These are phyloP conservation scores for Oncorhynchus tshawytscha DNA, from an alignment of 2,113 vertebrate species.

Conservation along the genomic window DNA sequence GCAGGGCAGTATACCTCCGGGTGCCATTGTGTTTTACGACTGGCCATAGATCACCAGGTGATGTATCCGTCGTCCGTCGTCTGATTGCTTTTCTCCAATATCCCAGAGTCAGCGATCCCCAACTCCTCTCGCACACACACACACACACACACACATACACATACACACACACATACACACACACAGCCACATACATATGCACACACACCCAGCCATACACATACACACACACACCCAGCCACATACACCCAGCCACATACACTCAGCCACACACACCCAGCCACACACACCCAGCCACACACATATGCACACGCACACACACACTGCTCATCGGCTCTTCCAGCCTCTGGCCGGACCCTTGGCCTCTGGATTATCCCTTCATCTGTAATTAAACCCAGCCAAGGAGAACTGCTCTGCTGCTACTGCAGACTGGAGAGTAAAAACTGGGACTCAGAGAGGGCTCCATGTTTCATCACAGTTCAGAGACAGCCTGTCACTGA, in stretches of 20 bases:
- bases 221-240: too few relatives aligned
- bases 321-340: not conserved
- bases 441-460: not conserved
- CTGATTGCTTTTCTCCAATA: conserved; percentile 43
- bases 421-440: not conserved
- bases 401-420: conserved; percentile 10
- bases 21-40: conserved; percentile 44
- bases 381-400: conserved; percentile 60
- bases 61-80: conserved; percentile 4
- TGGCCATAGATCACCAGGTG: conserved; percentile 41
- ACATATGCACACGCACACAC: too few relatives aligned
- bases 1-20: conserved; percentile 18
- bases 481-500: not conserved
- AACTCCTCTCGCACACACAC: too few relatives aligned
- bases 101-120: conserved; percentile 31
- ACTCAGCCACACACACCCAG: too few relatives aligned
- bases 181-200: too few relatives aligned
- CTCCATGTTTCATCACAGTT: conserved; percentile 30
- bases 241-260: too few relatives aligned
- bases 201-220: too few relatives aligned
- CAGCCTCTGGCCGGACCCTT: conserved; percentile 13
- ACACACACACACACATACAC: too few relatives aligned
- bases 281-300: too few relatives aligned
- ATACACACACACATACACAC: too few relatives aligned
- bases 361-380: conserved; percentile 41